phyloP scores from a whole-genome alignment of 2,888 invertebrate genomes.

The Spisula solida region DNA sequence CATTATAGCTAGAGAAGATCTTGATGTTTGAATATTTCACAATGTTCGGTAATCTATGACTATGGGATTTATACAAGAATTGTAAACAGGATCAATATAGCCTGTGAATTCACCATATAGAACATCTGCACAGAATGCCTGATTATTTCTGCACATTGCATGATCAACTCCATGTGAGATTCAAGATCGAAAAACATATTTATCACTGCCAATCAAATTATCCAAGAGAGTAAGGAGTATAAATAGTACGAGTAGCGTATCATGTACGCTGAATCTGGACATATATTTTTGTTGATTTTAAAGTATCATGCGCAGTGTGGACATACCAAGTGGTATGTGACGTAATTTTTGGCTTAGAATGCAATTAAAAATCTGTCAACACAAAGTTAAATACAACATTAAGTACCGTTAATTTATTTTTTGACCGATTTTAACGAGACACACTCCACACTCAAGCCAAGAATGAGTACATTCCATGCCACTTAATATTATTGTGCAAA shows the following conservation, averaged over 20 bases:
- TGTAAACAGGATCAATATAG: not conserved
- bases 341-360: too few relatives aligned
- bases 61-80: not conserved
- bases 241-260: not conserved
- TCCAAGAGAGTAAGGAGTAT: not conserved
- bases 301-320: too few relatives aligned
- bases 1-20: not conserved
- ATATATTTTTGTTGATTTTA: not conserved
- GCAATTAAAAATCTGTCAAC: too few relatives aligned
- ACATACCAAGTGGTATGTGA: too few relatives aligned
- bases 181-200: not conserved
- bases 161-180: not conserved
- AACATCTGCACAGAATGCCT: not conserved
- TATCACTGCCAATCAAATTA: not conserved
- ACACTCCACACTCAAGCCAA: too few relatives aligned
- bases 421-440: too few relatives aligned
- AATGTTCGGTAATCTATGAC: not conserved
- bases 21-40: slow-evolving; percentile 12
- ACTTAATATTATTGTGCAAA: too few relatives aligned
- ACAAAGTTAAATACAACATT: too few relatives aligned
- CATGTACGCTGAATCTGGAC: not conserved
- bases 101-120: not conserved
- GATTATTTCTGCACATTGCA: slow-evolving; percentile 1
- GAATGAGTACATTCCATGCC: too few relatives aligned
- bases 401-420: too few relatives aligned